Percentiles rank a stretch among this genome's conserved stretches.
phyloP scores from a whole-genome alignment of 2,888 invertebrate genomes.

The Operophtera brumata region DNA sequence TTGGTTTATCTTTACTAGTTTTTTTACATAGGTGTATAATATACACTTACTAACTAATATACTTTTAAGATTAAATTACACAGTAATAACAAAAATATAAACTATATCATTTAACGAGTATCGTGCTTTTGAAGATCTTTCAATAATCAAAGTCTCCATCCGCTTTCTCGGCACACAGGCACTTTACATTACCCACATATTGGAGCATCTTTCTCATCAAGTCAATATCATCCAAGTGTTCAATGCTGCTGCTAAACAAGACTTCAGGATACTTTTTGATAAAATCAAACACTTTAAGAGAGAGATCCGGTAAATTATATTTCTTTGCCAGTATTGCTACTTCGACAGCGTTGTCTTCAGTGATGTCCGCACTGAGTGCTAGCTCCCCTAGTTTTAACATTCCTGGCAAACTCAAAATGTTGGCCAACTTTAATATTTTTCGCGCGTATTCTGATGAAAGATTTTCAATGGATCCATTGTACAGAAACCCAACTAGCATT shows the following conservation, averaged over 20 bases:
- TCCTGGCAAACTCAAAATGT: slow-evolving; percentile 44
- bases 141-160: no score
- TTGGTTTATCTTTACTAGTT: no score
- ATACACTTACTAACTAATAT: no score
- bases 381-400: slow-evolving; percentile 50
- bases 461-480: slow-evolving; percentile 58
- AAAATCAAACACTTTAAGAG: slow-evolving; percentile 50
- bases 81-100: no score
- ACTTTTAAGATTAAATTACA: no score
- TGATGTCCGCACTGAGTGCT: slow-evolving; percentile 51
- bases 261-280: slow-evolving; percentile 57
- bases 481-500: slow-evolving; percentile 59
- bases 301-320: slow-evolving; percentile 51
- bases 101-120: no score
- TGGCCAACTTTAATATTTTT: slow-evolving; percentile 4
- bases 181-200: slow-evolving; percentile 3
- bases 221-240: slow-evolving; percentile 55
- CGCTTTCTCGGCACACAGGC: no score
- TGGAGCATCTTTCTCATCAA: slow-evolving; percentile 46
- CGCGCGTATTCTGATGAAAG: slow-evolving; percentile 23
- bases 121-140: no score
- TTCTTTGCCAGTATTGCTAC: slow-evolving; percentile 59
- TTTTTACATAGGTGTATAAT: no score
- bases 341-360: slow-evolving; percentile 57
- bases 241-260: slow-evolving; percentile 57